Base-by-base conservation (phyloP, 2,113 vertebrate genomes). In the Meriones unguiculatus region DNA sequence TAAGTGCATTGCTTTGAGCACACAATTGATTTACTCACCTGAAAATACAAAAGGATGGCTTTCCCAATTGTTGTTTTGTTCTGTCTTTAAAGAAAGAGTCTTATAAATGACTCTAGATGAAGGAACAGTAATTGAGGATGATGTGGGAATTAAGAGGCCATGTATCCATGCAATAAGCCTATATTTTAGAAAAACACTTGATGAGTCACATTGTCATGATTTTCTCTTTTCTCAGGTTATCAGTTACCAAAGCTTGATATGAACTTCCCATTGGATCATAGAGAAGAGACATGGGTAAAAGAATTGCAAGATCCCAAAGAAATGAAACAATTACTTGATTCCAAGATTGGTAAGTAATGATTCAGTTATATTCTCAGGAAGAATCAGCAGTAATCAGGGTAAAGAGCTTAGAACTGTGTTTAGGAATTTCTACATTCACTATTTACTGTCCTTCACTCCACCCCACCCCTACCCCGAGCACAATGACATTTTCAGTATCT, bases 301-400 rank as follows among this genome's bases (percentile, higher is more conserved):
- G 97, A 98, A 88, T 94, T 98, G 86, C 92, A 98, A 38, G 97
- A 97, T 50, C 96, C 97, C 95, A 97, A 97, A 97, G 97, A 97
- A 94, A 97, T 97, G 93, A 97, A 97, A 94, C 96, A 97, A 41
- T 92, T 98, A 72, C 95, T 96, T 85, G 97, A 97, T 77, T 96
- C 97, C 78, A 97, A 97, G 73, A 95, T 97, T 90, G 96, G 97
- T 98, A 95, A 98, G 96, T 95, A 76, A 88, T n/a, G 78, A 9
- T 75, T 94, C 35, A 35, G 41, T 89, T 59, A 76, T 91, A 41
- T 82, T 72, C 32, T 65, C 30, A 30, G 73, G 65, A 81, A 76
- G 89, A 95, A 41, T 88, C 65, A 72, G 10, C 57, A 38, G 67
- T 80, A 65, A 72, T 64, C 28, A 46, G 52, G 14, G 24, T 86